Evolutionary conservation across 2,797 vertebrate species (phyloP), one percentile per base, ranked within the genome.

Genomic region (Sebastes steindachneri): DNA sequence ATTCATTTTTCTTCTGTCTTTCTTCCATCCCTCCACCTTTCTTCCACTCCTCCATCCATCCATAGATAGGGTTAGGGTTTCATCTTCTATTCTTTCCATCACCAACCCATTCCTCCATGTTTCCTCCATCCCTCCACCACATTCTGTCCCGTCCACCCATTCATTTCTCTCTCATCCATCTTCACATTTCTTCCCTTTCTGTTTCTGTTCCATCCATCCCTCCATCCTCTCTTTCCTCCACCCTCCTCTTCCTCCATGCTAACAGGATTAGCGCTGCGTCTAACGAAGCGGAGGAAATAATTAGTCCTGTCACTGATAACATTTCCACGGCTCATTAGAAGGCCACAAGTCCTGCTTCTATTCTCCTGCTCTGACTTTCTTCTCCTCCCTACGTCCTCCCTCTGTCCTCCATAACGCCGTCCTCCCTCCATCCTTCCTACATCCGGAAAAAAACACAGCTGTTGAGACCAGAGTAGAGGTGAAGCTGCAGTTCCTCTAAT

Each of bases 251-350:
- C 80, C 80, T 81, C 80, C 73, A 26, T 81, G 85, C 85, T 95
- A 96, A 96, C 94, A 91, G 92, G 95, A 96, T 96, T 95, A 96
- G 87, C 65, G 59, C 77, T 64, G 89, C 75, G 59, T 90, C 88
- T 93, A 94, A 94, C 88, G 91, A 92, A 89, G 91, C 86, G 77
- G 88, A 89, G 92, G 92, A 95, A 95, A 95, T 95, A 94, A 96
- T 95, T 95, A 94, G 91, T 92, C 82, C 82, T 88, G 90, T 95
- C 93, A 89, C 92, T 93, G 95, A 95, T 95, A 95, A 94, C 89
- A 84, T 89, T 89, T 93, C 86, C 88, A 88, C 86, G 88, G 73
- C 91, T 93, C 93, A 91, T 95, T 94, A 95, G 88, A 76, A 31
- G 67, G 70, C 84, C 80, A 85, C 76, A 70, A 86, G 86, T 92